Conservation (phyloP, 2,888 invertebrate genomes). For the Apamea sordens region DNA sequence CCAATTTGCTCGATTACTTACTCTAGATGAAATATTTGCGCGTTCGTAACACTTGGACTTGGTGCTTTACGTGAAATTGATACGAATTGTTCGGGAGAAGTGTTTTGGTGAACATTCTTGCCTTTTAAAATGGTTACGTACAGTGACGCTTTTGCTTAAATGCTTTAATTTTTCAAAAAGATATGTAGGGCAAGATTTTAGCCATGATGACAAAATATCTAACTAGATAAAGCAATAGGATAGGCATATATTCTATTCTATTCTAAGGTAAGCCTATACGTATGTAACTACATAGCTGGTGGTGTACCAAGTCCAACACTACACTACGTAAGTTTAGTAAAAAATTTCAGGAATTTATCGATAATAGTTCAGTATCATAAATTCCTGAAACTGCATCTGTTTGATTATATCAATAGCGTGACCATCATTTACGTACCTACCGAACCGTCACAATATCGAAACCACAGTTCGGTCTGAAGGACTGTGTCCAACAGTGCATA, state of each 20-base stretch:
- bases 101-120: slow-evolving; percentile 12
- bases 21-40: slow-evolving; percentile 73
- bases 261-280: too few relatives aligned
- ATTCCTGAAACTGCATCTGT: neutral
- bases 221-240: neutral
- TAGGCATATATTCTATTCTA: too few relatives aligned
- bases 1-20: slow-evolving; percentile 73
- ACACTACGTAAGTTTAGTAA: neutral
- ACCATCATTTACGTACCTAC: neutral
- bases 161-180: neutral
- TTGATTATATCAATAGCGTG: neutral
- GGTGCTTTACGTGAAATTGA: slow-evolving; percentile 51
- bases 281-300: neutral
- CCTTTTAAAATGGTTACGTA: neutral
- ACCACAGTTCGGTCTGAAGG: neutral
- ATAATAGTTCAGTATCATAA: too few relatives aligned
- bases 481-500: neutral
- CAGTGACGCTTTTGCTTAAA: neutral
- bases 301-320: neutral
- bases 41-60: slow-evolving; percentile 54
- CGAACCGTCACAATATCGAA: neutral
- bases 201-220: neutral
- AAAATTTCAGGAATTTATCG: neutral
- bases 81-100: slow-evolving; percentile 37
- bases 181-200: too few relatives aligned